A percentile compares a stretch with the other conserved stretches of the same genome.
Conservation (phyloP, 2,797 vertebrate species). For the Bovichtus variegatus region DNA sequence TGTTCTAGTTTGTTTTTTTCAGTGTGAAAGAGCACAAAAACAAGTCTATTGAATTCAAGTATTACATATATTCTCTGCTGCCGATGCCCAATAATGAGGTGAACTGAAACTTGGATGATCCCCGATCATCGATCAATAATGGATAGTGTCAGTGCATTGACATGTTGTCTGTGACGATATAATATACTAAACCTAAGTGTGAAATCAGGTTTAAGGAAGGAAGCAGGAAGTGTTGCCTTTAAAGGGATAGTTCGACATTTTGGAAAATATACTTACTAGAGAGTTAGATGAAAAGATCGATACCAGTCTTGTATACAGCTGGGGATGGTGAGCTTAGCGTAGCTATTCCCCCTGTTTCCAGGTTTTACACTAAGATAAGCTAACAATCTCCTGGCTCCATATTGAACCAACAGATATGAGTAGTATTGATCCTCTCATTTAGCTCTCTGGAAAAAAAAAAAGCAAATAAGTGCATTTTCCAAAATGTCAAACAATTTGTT, state of each 20-base stretch:
- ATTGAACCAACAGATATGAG: not conserved
- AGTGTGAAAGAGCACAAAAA: conserved; percentile 18
- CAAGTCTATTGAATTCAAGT: not conserved
- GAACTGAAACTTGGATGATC: conserved; percentile 22
- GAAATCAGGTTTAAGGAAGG: not conserved
- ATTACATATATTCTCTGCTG: not conserved
- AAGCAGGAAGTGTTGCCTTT: not conserved
- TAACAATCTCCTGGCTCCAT: not conserved
- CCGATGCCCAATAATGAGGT: conserved; percentile 22
- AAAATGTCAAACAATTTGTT: not conserved
- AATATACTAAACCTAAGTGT: not conserved
- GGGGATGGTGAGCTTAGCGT: not conserved
- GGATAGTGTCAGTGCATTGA: conserved; percentile 1
- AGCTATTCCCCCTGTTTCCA: not conserved
- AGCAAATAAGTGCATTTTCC: not conserved
- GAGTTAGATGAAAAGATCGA: not conserved
- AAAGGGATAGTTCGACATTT: not conserved
- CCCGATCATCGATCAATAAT: conserved; percentile 26
- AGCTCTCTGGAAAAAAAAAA: not conserved
- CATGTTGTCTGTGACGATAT: not conserved
- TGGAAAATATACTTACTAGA: not conserved
- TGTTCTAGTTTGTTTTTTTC: not conserved
- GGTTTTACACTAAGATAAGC: not conserved
- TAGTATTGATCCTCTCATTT: not conserved
- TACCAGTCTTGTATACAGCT: not conserved